Percentiles rank a stretch among this genome's conserved stretches.
Evolutionary conservation across 2,888 invertebrate species (phyloP).

Genomic region (Lampropteryx suffumata): DNA sequence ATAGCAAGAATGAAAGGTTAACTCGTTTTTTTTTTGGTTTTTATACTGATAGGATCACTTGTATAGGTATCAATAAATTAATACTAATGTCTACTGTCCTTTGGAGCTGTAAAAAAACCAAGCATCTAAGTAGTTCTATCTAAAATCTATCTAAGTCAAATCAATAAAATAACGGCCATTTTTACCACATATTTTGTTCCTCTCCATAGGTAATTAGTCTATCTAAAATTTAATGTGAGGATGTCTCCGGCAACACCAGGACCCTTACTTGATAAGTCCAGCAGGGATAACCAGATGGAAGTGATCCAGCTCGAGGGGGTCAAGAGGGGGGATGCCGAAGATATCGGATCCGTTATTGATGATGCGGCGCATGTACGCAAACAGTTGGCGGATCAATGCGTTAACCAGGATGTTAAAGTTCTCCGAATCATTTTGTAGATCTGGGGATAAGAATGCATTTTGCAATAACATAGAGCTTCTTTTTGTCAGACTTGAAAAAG

Average conservation of each 20-base stretch:
- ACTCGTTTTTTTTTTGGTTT: no score
- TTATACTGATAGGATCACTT: no score
- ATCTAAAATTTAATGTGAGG: background rate
- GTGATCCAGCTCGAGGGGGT: slow-evolving; percentile 56
- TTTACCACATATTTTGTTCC: no score
- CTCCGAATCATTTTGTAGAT: slow-evolving; percentile 20
- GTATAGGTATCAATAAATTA: no score
- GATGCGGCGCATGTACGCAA: slow-evolving; percentile 50
- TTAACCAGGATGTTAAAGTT: slow-evolving; percentile 53
- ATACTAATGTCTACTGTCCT: no score
- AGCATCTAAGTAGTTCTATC: no score
- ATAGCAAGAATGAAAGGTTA: no score
- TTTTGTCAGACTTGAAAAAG: background rate
- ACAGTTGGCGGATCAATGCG: slow-evolving; percentile 52
- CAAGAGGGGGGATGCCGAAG: slow-evolving; percentile 59
- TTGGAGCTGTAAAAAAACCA: no score
- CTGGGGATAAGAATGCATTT: slow-evolving; percentile 8
- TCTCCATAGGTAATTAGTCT: no score
- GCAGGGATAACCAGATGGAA: slow-evolving; percentile 53
- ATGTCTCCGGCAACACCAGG: no score
- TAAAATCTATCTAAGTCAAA: no score
- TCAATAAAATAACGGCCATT: no score
- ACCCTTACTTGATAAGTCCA: slow-evolving; percentile 62
- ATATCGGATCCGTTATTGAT: slow-evolving; percentile 59
- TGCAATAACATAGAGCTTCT: background rate